phyloP scores from a whole-genome alignment of 1,140 invertebrate genomes.

The Ceratina calcarata region DNA sequence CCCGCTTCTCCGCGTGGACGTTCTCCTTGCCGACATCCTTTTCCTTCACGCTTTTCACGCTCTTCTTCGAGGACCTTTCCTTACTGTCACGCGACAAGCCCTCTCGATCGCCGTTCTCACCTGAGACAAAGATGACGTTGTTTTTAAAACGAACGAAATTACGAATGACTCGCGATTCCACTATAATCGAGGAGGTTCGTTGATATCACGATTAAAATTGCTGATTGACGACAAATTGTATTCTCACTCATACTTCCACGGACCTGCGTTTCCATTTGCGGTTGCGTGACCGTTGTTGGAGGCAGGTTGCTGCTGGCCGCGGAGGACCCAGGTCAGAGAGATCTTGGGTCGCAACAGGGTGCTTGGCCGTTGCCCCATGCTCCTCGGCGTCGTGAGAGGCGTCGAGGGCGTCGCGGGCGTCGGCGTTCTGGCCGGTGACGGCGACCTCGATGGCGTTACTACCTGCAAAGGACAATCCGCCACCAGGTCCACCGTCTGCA shows the following conservation, averaged over 20 bases:
- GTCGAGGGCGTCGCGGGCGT: slow-evolving; percentile 40
- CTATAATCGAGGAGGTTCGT: not conserved
- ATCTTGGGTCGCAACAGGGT: slow-evolving; percentile 84
- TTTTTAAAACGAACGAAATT: slow-evolving; percentile 15
- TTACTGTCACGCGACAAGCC: slow-evolving; percentile 55
- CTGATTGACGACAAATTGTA: no score
- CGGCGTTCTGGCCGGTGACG: slow-evolving; percentile 54
- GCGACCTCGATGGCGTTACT: slow-evolving; percentile 61
- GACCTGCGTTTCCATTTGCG: slow-evolving; percentile 39
- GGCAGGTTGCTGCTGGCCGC: slow-evolving; percentile 80
- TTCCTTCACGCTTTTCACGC: slow-evolving; percentile 65
- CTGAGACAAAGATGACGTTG: slow-evolving; percentile 7
- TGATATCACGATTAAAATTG: not conserved
- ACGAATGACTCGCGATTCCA: not conserved
- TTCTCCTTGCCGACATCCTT: slow-evolving; percentile 64
- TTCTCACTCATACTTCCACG: not conserved
- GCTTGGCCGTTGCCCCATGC: slow-evolving; percentile 81
- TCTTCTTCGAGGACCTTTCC: slow-evolving; percentile 62
- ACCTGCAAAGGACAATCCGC: slow-evolving; percentile 68
- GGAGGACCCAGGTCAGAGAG: slow-evolving; percentile 86
- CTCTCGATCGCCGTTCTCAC: slow-evolving; percentile 51
- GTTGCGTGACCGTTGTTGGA: slow-evolving; percentile 38
- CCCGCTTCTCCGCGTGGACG: slow-evolving; percentile 56
- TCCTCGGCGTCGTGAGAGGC: slow-evolving; percentile 48
- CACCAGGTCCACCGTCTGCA: slow-evolving; percentile 74